phyloP scores from a whole-genome alignment of 2,888 invertebrate species.

The Rhimphoctona megacephalus region DNA sequence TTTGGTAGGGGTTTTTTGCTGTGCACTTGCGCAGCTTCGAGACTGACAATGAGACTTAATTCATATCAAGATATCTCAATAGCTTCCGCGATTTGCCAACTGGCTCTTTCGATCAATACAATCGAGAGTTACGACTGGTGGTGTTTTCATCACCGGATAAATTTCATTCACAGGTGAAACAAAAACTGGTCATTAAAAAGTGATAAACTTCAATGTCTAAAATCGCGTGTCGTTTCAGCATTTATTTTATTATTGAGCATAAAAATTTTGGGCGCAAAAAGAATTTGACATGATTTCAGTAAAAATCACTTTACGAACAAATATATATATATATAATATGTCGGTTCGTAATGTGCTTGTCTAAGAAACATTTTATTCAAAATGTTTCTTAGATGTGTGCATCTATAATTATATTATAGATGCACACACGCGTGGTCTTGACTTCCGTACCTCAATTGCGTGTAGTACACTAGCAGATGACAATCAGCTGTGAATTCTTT shows the following conservation, averaged over 20 bases:
- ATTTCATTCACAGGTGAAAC: no score
- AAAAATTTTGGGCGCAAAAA: no score
- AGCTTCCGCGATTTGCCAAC: background rate
- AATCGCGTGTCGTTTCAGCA: no score
- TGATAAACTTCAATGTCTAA: background rate
- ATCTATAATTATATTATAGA: background rate
- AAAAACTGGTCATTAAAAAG: background rate
- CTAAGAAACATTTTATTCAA: no score
- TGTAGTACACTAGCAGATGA: background rate
- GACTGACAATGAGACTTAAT: background rate
- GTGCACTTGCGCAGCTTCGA: background rate
- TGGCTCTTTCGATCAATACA: background rate
- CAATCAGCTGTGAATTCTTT: background rate
- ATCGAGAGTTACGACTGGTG: background rate
- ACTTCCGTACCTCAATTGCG: background rate
- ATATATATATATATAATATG: no score
- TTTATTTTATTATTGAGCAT: no score
- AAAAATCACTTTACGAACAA: no score
- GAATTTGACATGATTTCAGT: no score
- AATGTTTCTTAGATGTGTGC: no score
- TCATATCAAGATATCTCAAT: background rate
- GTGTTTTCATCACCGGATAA: no score
- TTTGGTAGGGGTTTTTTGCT: background rate
- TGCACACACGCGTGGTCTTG: background rate
- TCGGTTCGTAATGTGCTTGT: no score